Evolutionary conservation across 2,888 invertebrate species (phyloP).

Genomic region (Girardia tigrina): DNA sequence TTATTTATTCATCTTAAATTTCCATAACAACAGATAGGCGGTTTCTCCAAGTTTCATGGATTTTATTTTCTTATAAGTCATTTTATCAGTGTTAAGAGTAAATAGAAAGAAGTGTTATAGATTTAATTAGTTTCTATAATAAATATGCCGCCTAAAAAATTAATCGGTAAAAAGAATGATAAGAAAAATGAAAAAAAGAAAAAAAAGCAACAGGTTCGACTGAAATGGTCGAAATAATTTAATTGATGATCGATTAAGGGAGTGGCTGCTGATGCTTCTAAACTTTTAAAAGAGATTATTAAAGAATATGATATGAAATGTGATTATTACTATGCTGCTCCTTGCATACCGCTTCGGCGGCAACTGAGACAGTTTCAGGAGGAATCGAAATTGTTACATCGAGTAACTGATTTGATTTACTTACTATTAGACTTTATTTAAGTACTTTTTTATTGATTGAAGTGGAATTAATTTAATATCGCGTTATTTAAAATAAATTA

Average conservation of each 20-base stretch:
- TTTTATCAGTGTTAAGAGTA: background rate
- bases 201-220: background rate
- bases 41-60: background rate
- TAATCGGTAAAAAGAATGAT: background rate
- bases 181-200: background rate
- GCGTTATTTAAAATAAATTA: too few species aligned
- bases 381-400: background rate
- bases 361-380: background rate
- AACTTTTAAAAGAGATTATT: constrained; percentile 27
- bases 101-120: too few species aligned
- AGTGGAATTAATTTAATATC: too few species aligned
- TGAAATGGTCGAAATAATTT: background rate
- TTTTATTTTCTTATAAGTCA: too few species aligned
- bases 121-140: too few species aligned
- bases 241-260: constrained; percentile 10
- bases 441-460: too few species aligned
- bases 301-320: constrained; percentile 33
- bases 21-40: background rate
- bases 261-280: constrained; percentile 34
- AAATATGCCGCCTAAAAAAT: background rate
- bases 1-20: background rate
- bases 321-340: background rate
- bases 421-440: too few species aligned
- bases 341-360: background rate
- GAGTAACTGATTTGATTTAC: background rate